Evolutionary conservation across 2,113 vertebrate genomes (phyloP), one percentile per base, ranked within the genome.

Genomic region (Macaca mulatta): DNA sequence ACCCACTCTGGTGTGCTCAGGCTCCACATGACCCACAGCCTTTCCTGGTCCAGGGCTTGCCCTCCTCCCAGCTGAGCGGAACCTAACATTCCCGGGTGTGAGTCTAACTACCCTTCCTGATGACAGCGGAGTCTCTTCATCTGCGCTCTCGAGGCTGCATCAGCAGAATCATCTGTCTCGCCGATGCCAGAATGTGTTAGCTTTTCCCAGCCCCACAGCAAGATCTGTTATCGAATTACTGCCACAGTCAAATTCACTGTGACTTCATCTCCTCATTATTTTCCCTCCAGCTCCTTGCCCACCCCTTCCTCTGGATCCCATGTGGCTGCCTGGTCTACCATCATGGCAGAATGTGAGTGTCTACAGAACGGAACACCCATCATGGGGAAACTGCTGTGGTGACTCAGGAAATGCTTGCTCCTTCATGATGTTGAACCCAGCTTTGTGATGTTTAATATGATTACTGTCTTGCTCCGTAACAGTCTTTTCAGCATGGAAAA

Each of bases 401-500:
- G 16, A 30, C 48, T 94, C 40, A 3, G 0, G 12, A 40, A 3
- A 35, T 23, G 22, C 67, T 61, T 83, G 35, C 30, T 77, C 83
- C 6, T 32, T 64, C 2, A 95, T 85, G 90, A 87, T 52, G 57
- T 43, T 43, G 85, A 96, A 88, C 20, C 12, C 8, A 93, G 7
- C 23, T 94, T 18, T 43, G 18, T 25, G 79, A 78, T 45, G 1
- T 80, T 96, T 72, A 78, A 27, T 77, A 80, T 91, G 96, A 95
- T 95, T 23, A 79, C 25, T 45, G 96, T 85, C 25, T 25, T 38
- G n/a, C 64, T 97, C 80, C 92, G 35, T 4, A 87, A 90, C 79
- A 0, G 18, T 75, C 70, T 98, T 97, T 79, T 97, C 88, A 97
- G 70, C 40, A 52, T 0, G 85, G 64, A 96, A 95, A 97, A 98